Base-by-base conservation (phyloP, 2,797 vertebrate species). In the Amniataba percoides region DNA sequence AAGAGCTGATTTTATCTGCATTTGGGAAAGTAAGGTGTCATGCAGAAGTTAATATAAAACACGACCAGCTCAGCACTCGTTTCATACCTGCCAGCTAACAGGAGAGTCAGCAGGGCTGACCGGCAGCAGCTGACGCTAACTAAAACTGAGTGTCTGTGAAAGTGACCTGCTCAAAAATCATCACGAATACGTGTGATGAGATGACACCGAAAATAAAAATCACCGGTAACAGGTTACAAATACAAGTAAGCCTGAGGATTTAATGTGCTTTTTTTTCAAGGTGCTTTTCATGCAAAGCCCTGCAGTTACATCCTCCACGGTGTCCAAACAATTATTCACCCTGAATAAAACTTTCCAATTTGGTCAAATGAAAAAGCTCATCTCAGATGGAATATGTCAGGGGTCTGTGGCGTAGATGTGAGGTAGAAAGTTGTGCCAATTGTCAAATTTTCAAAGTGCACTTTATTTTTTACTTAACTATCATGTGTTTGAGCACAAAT, bases 81-180 rank as follows among this genome's bases (percentile, higher is more conserved):
- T 15, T 25, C 6, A 43, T 21, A 49, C 4, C 56, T 52, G 16
- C 11, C 59, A 71, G 62, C 42, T 25, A 74, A 64, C 72, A 31
- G 36, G 68, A 56, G 58, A 72, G 59, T 40, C 62, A 18, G 59
- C 36, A 36, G 34, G 40, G 40, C 19, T 19, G 59, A 42, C 3
- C 2, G 2, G 12, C 13, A 65, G 46, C 59, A 81, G 71, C 68
- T 78, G 59, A 73, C 73, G 18, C 46, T 31, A 60, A 77, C 56
- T 34, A n/a, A 63, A 80, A 56, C 56, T 11, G 55, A 74, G 56
- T 1, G 3, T 19, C 9, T 11, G 5, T 1, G 43, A 49, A 74
- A 71, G 55, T 36, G 4, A 61, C 64, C n/a, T 13, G 11, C 31
- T 77, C 36, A 23, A 48, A 76, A 58, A 57, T 63, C 65, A 59